A percentile compares a stretch with the other conserved stretches of the same genome.
These are phyloP conservation scores for Drosophila subquinaria DNA, from an alignment of 2,888 invertebrate species.

Conservation along the genomic window DNA sequence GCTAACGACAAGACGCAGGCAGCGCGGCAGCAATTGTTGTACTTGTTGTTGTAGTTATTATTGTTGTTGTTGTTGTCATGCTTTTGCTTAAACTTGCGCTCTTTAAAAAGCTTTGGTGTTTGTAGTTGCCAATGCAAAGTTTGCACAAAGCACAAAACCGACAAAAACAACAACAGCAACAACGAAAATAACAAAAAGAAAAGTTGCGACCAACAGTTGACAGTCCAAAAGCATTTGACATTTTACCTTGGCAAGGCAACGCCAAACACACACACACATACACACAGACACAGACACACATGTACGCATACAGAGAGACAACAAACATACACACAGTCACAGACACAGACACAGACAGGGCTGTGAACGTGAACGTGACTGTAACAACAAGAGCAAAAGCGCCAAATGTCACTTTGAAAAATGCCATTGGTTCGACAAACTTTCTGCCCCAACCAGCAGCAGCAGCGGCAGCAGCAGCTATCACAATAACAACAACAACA, in stretches of 20 bases:
- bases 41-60: constrained; percentile 11
- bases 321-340: constrained; percentile 20
- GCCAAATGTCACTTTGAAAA: constrained; percentile 85
- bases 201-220: constrained; percentile 79
- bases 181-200: constrained; percentile 27
- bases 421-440: constrained; percentile 84
- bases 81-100: constrained; percentile 54
- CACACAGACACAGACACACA: constrained; percentile 12
- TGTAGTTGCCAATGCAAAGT: constrained; percentile 52
- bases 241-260: constrained; percentile 82
- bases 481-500: constrained; percentile 23
- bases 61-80: constrained; percentile 28
- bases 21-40: constrained; percentile 32
- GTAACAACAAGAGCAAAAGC: constrained; percentile 76
- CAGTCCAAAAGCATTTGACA: constrained; percentile 83
- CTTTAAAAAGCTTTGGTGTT: constrained; percentile 41
- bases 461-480: constrained; percentile 9
- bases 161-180: constrained; percentile 34
- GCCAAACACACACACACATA: constrained; percentile 43
- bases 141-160: constrained; percentile 32
- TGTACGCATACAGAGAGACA: constrained; percentile 41
- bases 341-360: constrained; percentile 38
- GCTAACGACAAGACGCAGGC: constrained; percentile 54
- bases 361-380: constrained; percentile 53
- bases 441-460: constrained; percentile 60